These are phyloP conservation scores for Napeogenes inachia DNA, from an alignment of 2,888 invertebrate species.

Conservation along the genomic window DNA sequence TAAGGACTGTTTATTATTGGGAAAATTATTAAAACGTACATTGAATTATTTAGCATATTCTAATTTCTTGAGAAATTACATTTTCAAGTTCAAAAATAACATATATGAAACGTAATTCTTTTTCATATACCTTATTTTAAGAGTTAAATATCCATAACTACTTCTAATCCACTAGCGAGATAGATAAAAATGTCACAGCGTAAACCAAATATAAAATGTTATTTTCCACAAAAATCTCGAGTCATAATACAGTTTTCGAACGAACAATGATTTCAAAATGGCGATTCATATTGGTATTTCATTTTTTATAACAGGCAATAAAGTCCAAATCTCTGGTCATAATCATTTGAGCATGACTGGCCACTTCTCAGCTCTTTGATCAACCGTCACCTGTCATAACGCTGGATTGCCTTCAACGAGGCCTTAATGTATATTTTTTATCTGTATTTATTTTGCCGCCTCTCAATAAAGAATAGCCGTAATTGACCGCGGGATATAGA, in stretches of 20 bases:
- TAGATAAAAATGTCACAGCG: no score
- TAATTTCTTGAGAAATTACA: neutral
- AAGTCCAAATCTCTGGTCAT: conserved; percentile 27
- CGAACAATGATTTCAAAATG: conserved; percentile 14
- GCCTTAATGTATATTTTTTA: conserved; percentile 45
- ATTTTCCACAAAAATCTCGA: neutral
- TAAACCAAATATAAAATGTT: no score
- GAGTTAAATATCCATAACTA: no score
- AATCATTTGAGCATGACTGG: conserved; percentile 52
- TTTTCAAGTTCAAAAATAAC: no score
- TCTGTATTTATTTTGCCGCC: conserved; percentile 58
- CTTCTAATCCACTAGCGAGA: no score
- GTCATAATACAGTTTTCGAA: conserved; percentile 9
- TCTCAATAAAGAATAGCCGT: conserved; percentile 44
- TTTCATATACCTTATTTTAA: no score
- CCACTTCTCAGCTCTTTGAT: conserved; percentile 54
- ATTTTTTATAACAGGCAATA: conserved; percentile 31
- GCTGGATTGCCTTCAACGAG: conserved; percentile 53
- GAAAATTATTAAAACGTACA: neutral
- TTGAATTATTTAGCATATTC: neutral
- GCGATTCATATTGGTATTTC: conserved; percentile 24
- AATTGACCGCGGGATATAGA: conserved; percentile 46
- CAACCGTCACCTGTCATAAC: conserved; percentile 67
- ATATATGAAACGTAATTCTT: no score
- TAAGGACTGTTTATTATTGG: no score